A percentile compares a stretch with the other conserved stretches of the same genome.
phyloP scores from a whole-genome alignment of 2,113 vertebrate genomes.

The Pogona vitticeps region DNA sequence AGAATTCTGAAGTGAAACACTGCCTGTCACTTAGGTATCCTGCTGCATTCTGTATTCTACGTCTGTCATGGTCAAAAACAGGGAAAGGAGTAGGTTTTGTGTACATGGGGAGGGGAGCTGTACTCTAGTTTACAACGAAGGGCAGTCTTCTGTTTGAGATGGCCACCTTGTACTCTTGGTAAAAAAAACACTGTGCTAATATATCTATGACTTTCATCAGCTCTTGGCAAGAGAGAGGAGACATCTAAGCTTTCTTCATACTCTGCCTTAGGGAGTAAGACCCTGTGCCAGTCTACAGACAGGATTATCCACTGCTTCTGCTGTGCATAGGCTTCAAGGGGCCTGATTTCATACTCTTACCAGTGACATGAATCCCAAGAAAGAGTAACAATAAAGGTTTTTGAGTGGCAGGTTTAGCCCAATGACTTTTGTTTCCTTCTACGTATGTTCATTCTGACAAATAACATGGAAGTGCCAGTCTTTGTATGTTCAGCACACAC shows the following conservation, averaged over 20 bases:
- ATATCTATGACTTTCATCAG: background rate
- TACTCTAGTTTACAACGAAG: background rate
- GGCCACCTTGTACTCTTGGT: constrained; percentile 11
- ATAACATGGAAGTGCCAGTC: background rate
- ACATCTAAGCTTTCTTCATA: background rate
- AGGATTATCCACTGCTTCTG: background rate
- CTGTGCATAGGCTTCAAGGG: background rate
- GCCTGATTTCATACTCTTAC: background rate
- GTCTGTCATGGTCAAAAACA: constrained; percentile 28
- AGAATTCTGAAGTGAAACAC: background rate
- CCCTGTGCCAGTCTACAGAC: background rate
- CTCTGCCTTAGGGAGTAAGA: background rate
- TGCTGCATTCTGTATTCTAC: background rate
- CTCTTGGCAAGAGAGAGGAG: constrained; percentile 1
- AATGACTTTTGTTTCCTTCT: background rate
- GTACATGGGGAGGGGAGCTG: background rate
- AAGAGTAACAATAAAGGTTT: background rate
- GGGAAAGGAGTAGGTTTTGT: background rate
- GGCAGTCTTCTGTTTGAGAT: background rate
- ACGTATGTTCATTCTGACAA: background rate
- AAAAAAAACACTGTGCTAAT: constrained; percentile 1
- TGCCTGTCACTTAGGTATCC: background rate
- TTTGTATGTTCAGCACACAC: background rate
- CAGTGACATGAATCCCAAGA: background rate
- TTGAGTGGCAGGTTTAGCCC: background rate